Evolutionary conservation across 2,113 vertebrate genomes (phyloP), one percentile per base, ranked within the genome.

Genomic region (Penelope pileata): DNA sequence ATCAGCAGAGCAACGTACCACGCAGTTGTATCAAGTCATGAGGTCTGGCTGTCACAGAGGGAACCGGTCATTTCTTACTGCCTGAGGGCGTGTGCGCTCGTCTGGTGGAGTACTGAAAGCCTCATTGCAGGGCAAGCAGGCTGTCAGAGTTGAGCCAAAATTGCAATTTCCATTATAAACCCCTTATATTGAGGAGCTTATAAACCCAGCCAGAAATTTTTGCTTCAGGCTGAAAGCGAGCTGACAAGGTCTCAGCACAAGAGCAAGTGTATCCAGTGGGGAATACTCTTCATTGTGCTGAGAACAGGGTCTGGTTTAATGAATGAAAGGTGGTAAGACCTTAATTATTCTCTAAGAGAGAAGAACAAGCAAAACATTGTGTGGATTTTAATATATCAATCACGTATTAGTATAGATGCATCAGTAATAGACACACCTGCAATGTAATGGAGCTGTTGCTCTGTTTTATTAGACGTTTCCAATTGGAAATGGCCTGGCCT

Each of bases 151-250:
- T 26, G 43, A 82, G 90, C 80, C 26, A 81, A 68, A 88, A 69
- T n/a, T 82, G 66, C 47, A 36, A 7, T 91, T 94, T 83, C 90
- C 59, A 40, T 90, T 67, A 64, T 60, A 83, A 93, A 67, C 53
- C 30, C 40, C 74, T 75, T 72, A 40, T 82, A 58, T 3, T 34
- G 73, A 75, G 77, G 24, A 73, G 48, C 48, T 94, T 53, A 92
- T 72, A 86, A 93, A 92, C 40, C 19, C 62, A 90, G 88, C 48
- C 92, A 95, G 91, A 62, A 90, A 83, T 66, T 76, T 91, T 92
- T 76, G 88, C 92, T 95, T 83, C 45, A 90, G 88, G 95, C 93
- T 95, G 63, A 83, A 76, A 79, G 18, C 15, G 83, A 93, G 86
- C 83, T 91, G 90, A 92, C 64, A 59, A 75, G 73, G 79, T 86